Conservation (phyloP, 2,797 vertebrate species). For the Amazonetta brasiliensis region DNA sequence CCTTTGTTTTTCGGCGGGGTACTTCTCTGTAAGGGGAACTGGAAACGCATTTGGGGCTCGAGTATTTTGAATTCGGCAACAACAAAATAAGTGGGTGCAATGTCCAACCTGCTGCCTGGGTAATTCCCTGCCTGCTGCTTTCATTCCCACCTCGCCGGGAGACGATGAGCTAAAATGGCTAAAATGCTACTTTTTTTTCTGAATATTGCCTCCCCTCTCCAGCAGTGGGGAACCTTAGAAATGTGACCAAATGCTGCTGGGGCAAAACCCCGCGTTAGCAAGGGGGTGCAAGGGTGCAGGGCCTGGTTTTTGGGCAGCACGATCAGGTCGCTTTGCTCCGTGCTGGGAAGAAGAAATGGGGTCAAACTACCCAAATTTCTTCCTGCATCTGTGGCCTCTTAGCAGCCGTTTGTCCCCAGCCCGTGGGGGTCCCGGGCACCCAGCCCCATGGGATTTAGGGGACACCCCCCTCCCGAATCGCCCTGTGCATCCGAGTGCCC, state of each 20-base stretch:
- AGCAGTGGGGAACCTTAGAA: fast-evolving
- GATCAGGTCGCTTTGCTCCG: fast-evolving
- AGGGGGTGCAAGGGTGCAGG: background rate
- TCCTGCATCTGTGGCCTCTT: fast-evolving
- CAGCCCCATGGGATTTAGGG: background rate
- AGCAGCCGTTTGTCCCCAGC: background rate
- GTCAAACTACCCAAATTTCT: background rate
- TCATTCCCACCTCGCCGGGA: background rate
- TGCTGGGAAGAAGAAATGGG: background rate
- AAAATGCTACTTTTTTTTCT: fast-evolving
- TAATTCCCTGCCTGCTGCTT: background rate
- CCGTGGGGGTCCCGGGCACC: background rate
- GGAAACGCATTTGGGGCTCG: background rate
- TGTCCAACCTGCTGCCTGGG: background rate
- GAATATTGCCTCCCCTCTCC: background rate
- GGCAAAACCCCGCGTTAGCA: background rate
- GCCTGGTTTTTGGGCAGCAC: fast-evolving
- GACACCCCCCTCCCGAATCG: fast-evolving
- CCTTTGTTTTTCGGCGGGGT: background rate
- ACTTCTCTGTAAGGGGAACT: background rate
- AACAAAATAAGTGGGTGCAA: background rate
- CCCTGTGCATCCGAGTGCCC: background rate
- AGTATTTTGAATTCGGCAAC: background rate
- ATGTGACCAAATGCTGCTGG: background rate
- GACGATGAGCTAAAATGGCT: background rate